Evolutionary conservation across 2,797 vertebrate genomes (phyloP), one percentile per base, ranked within the genome.

Genomic region (Sphaeramia orbicularis): DNA sequence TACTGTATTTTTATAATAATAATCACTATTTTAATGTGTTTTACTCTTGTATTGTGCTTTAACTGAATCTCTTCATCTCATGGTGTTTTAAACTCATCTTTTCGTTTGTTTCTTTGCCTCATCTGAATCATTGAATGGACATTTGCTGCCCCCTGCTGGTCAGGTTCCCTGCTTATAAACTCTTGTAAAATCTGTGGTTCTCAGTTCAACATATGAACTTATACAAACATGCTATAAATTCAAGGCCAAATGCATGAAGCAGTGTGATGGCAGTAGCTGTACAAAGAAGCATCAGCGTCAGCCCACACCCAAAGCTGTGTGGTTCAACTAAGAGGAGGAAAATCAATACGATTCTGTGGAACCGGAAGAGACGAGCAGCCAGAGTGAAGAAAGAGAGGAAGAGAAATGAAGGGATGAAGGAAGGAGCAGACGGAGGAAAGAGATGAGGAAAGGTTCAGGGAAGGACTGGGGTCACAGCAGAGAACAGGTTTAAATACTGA

Each of bases 331-430:
- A 45, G 42, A 38, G 37, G 54, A 40, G 43, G 67, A 60, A 80
- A 78, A 87, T 86, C 80, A 43, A 85, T 85, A 54, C 21, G 15
- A 51, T 57, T 55, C 49, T 15, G 3, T 41, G 48, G 47, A 59
- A 52, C 48, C 10, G 70, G 65, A 81, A 67, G 75, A 64, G 61
- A 32, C 8, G 18, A 61, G 32, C 65, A 63, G 10, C 12, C 10
- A 11, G 55, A 72, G 21, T n/a, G n/a, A 41, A 1, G 6, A 14
- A 10, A 30, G 41, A 55, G 2, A 19, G 12, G 15, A 43, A 42
- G 41, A 24, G 10, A n/a, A 14, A 47, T 27, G 13, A 50, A 30
- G 48, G 57, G 58, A 6, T 37, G 45, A 12, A 21, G 27, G 18
- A 51, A 36, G 10, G 9, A 21, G 4, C 18, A 18, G 10, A 30